phyloP scores from a whole-genome alignment of 2,888 invertebrate genomes.

The Drosophila algonquin region DNA sequence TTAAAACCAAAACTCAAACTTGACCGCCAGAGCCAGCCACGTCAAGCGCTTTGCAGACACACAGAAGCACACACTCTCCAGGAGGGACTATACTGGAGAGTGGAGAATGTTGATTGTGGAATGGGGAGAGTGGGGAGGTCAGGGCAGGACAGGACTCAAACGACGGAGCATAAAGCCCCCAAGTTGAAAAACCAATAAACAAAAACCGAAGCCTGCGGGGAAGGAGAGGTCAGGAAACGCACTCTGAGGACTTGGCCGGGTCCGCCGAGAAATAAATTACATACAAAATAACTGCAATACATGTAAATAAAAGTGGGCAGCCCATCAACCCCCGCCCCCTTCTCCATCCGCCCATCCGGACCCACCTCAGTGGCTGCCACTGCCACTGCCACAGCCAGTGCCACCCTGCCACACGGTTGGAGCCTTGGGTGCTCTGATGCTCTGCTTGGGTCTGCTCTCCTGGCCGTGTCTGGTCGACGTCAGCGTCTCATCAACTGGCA shows the following conservation, averaged over 20 bases:
- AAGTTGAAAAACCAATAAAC: conserved; percentile 74
- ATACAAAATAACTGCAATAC: conserved; percentile 77
- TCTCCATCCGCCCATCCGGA: too few species aligned
- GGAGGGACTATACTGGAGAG: background rate
- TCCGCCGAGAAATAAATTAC: conserved; percentile 72
- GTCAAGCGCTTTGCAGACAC: conserved; percentile 35
- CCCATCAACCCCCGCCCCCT: conserved; percentile 17
- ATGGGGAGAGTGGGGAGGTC: background rate
- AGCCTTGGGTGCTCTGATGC: conserved; percentile 38
- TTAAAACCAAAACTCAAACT: conserved; percentile 62
- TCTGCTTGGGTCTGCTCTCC: conserved; percentile 14
- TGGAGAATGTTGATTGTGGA: background rate
- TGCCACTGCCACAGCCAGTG: background rate
- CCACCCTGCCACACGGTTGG: background rate
- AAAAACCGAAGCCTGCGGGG: conserved; percentile 37
- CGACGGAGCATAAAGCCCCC: conserved; percentile 46
- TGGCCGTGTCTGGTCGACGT: conserved; percentile 52
- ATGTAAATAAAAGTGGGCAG: conserved; percentile 74
- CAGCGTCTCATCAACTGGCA: conserved; percentile 70
- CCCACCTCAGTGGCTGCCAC: conserved; percentile 2
- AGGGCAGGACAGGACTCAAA: background rate
- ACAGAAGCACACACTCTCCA: conserved; percentile 8
- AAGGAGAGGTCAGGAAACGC: conserved; percentile 42
- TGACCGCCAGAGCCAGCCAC: conserved; percentile 44
- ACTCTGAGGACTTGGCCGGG: conserved; percentile 46